phyloP scores from a whole-genome alignment of 2,113 vertebrate species.

The Phylloscopus whistleri region DNA sequence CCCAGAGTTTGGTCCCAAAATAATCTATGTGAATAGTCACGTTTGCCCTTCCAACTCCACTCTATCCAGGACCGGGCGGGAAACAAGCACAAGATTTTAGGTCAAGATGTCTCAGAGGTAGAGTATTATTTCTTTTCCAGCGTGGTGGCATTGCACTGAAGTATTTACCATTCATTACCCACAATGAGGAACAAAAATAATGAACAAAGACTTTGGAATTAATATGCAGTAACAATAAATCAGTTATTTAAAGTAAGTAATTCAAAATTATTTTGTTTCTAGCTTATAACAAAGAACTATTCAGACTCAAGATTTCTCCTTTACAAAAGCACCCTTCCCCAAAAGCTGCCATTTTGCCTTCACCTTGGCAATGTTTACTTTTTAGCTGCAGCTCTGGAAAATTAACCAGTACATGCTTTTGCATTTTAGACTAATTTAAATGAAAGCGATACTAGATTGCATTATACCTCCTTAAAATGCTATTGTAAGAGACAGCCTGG shows the following conservation, averaged over 20 bases:
- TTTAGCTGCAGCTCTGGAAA: background rate
- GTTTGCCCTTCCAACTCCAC: background rate
- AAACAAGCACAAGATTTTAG: background rate
- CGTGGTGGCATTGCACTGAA: background rate
- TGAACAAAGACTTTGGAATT: background rate
- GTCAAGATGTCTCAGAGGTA: background rate
- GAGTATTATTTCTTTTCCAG: background rate
- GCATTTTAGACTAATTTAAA: constrained; percentile 49
- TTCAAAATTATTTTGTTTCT: background rate
- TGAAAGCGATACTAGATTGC: background rate
- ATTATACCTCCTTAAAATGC: constrained; percentile 39
- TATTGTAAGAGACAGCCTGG: constrained; percentile 7
- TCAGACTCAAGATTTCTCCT: background rate
- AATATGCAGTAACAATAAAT: background rate
- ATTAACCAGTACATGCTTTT: constrained; percentile 11
- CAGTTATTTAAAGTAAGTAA: background rate
- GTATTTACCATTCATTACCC: background rate
- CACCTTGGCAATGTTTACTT: background rate
- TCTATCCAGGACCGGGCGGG: background rate
- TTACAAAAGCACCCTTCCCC: background rate
- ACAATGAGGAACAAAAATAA: background rate
- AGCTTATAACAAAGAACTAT: background rate
- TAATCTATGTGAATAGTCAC: background rate
- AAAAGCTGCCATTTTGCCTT: background rate
- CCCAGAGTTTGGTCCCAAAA: background rate